These are phyloP conservation scores for Stomatorhinus walkeri DNA, from an alignment of 2,797 vertebrate species.

Conservation along the genomic window DNA sequence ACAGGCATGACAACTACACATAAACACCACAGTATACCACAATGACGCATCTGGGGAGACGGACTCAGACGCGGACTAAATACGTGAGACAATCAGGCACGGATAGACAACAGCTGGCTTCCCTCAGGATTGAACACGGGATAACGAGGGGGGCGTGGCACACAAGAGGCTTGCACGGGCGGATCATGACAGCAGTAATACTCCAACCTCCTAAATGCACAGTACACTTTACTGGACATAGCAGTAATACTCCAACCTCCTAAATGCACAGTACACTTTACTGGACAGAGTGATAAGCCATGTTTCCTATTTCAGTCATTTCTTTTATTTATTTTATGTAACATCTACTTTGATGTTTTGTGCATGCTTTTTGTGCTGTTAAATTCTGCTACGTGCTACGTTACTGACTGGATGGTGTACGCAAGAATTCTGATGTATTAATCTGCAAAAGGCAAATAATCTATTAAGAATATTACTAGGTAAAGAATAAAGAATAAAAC, in stretches of 20 bases:
- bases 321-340: not conserved
- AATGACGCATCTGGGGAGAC: no score
- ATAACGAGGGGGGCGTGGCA: no score
- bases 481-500: not conserved
- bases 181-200: not conserved
- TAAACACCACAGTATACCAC: no score
- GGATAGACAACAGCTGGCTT: no score
- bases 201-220: not conserved
- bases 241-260: not conserved
- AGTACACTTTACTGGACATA: not conserved
- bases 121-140: no score
- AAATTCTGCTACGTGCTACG: not conserved
- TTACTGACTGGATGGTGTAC: not conserved
- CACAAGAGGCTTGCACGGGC: no score
- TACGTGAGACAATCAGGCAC: no score
- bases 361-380: not conserved
- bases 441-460: not conserved
- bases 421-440: not conserved
- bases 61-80: no score
- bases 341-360: not conserved
- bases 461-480: not conserved
- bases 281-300: not conserved
- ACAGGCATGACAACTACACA: no score
- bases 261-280: not conserved
- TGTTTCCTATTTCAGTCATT: not conserved